Evolutionary conservation across 2,888 invertebrate genomes (phyloP).

Genomic region (Papilio elwesi): DNA sequence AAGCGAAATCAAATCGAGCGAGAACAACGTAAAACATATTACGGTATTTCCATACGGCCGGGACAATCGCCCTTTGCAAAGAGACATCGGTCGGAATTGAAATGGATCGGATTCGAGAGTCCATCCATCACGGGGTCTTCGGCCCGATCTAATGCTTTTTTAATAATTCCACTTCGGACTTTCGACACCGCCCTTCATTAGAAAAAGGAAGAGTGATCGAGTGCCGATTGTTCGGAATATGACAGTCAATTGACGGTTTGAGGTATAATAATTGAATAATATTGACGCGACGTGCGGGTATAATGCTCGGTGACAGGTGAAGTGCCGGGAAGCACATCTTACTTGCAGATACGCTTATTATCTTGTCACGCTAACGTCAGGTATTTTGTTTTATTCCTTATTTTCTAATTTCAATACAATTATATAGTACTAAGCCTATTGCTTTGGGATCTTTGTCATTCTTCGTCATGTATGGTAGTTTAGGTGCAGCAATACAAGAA

Average conservation of each 20-base stretch:
- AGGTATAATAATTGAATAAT: conserved; percentile 72
- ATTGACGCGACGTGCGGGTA: conserved; percentile 53
- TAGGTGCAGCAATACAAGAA: too few relatives aligned
- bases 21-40: conserved; percentile 20
- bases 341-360: conserved; percentile 35
- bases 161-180: conserved; percentile 77
- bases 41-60: conserved; percentile 66
- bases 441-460: too few relatives aligned
- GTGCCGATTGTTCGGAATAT: conserved; percentile 72
- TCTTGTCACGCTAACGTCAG: conserved; percentile 9
- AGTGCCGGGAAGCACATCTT: conserved; percentile 41
- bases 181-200: conserved; percentile 69
- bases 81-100: conserved; percentile 75
- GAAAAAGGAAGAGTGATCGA: conserved; percentile 68
- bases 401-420: neutral
- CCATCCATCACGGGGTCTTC: conserved; percentile 78
- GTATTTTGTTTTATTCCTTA: conserved; percentile 13
- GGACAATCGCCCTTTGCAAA: conserved; percentile 75
- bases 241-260: conserved; percentile 78
- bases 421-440: neutral
- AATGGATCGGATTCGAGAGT: conserved; percentile 81
- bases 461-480: too few relatives aligned
- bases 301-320: conserved; percentile 50
- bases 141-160: conserved; percentile 81
- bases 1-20: neutral